Base-by-base conservation (phyloP, 2,888 invertebrate species). In the Leucania comma region DNA sequence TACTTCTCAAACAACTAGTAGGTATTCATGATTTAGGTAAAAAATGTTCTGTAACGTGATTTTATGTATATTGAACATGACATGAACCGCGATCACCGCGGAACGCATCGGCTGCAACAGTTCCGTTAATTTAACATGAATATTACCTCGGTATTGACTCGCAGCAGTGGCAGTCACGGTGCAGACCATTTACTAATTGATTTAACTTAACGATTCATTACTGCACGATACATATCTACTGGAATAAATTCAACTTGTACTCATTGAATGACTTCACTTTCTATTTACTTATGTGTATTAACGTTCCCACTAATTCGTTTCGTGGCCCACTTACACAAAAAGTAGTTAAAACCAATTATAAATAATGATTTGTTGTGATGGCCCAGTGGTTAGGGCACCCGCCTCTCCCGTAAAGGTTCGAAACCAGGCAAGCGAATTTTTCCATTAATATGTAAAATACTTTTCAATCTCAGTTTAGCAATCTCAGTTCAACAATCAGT, bases 151-250 rank as follows among this genome's bases (percentile, higher is more conserved):
- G 6, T 42, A 17, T 9, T 20, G n/a, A 48, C 51, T 53, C 53
- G 53, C 53, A 51, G 53, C 26, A 20, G 20, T 9, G 8, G 17
- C 9, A 6, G 71, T 46, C 73, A 50, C 38, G 74, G 69, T 22
- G 48, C 61, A n/a, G 72, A 20, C 14, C 4, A 24, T 29, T 14
- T 20, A 29, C 61, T 69, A 29, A 73, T 72, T 26, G 20, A 32
- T 24, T 42, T 24, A n/a, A 26, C n/a, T 54, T 54, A 26, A 17
- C 29, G 26, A 29, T 17, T 20, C 12, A 38, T 60, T 29, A 48
- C 38, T 51, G 38, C 69, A 51, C 64, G 64, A 32, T n/a, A 38
- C n/a, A n/a, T 35, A 57, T 22, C 35, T 12, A n/a, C n/a, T 12
- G n/a, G 6, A 32, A 56, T 29, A 46, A 3, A 26, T 24, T 50